A percentile compares a stretch with the other conserved stretches of the same genome.
Evolutionary conservation across 2,888 invertebrate genomes (phyloP).

Genomic region (Lasioglossum vierecki): DNA sequence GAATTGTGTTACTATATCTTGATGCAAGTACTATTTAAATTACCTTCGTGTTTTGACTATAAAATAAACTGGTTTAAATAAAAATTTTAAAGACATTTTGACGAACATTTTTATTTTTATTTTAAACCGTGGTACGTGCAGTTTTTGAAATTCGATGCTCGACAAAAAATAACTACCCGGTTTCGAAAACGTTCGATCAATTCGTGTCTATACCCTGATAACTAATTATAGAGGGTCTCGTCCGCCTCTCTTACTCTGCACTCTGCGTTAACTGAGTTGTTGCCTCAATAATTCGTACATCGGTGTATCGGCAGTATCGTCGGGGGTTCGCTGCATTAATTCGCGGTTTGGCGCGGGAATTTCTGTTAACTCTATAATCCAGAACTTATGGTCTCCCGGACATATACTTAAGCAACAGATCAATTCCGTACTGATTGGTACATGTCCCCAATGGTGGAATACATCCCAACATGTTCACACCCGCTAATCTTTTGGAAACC

Average conservation of each 20-base stretch:
- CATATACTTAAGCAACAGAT: conserved; percentile 4
- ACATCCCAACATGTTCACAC: neutral
- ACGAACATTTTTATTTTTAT: neutral
- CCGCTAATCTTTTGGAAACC: too few species aligned
- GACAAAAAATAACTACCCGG: conserved; percentile 16
- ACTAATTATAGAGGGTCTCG: conserved; percentile 65
- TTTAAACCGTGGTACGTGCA: neutral
- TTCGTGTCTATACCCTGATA: conserved; percentile 46
- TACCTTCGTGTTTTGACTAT: too few species aligned
- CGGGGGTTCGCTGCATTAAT: conserved; percentile 63
- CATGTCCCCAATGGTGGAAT: neutral
- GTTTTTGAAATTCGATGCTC: neutral
- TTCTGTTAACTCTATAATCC: conserved; percentile 66
- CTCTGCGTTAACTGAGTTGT: conserved; percentile 68
- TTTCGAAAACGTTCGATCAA: conserved; percentile 59
- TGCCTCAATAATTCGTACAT: conserved; percentile 71
- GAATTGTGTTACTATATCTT: too few species aligned
- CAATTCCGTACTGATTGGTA: conserved; percentile 10
- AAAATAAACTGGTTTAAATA: too few species aligned
- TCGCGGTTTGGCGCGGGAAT: conserved; percentile 62
- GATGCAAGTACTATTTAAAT: too few species aligned
- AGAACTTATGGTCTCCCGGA: conserved; percentile 49
- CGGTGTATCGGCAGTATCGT: conserved; percentile 62
- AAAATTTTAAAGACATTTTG: neutral
- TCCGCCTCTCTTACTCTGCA: conserved; percentile 57